A percentile compares a stretch with the other conserved stretches of the same genome.
Conservation (phyloP, 2,113 vertebrate species). For the Laticauda laticaudata region DNA sequence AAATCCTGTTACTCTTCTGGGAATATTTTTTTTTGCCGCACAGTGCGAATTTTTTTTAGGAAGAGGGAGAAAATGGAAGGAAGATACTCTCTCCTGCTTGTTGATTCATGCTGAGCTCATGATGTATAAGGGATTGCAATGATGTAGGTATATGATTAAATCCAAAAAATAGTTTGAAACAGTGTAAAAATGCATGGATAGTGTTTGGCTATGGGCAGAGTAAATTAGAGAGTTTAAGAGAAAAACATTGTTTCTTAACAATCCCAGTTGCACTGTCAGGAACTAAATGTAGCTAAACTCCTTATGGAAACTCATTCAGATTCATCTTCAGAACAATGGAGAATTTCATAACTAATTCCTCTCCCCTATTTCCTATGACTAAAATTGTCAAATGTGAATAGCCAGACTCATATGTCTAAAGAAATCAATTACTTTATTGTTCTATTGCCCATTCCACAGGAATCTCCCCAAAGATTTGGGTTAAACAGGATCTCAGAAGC, state of each 20-base stretch:
- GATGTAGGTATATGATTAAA: constrained; percentile 26
- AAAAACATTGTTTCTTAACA: background rate
- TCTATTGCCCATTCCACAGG: background rate
- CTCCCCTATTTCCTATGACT: background rate
- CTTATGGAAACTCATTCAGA: background rate
- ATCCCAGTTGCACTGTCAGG: background rate
- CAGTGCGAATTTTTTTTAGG: constrained; percentile 25
- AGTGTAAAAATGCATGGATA: background rate
- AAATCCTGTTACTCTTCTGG: constrained; percentile 19
- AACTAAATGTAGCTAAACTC: background rate
- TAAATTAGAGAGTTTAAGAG: background rate
- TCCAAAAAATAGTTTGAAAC: background rate
- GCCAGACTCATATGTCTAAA: background rate
- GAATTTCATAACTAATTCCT: background rate
- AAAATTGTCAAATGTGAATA: background rate
- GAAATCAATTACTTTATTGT: background rate
- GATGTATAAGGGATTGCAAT: background rate
- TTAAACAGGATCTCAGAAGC: background rate
- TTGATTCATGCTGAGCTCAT: constrained; percentile 23
- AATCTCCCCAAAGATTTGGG: background rate
- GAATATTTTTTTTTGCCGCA: constrained; percentile 16
- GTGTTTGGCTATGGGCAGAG: background rate
- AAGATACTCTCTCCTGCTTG: constrained; percentile 39
- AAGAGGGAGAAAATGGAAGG: constrained; percentile 26
- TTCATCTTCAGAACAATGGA: background rate